A percentile compares a stretch with the other conserved stretches of the same genome.
Conservation (phyloP, 2,888 invertebrate species). For the Torymus aiolomorphi region DNA sequence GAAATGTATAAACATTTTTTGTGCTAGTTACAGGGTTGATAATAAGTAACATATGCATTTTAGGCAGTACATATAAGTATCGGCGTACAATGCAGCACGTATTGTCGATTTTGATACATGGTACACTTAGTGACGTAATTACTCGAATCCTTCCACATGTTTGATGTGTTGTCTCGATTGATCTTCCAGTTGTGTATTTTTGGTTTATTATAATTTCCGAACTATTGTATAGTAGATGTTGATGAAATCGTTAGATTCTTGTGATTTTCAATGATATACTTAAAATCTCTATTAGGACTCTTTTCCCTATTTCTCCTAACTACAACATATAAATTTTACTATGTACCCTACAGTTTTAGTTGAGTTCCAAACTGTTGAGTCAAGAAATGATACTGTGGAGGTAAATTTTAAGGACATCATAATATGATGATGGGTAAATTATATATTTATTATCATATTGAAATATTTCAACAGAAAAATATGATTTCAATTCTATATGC, state of each 20-base stretch:
- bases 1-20: conserved; percentile 14
- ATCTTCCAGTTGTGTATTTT: conserved; percentile 45
- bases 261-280: conserved; percentile 37
- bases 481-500: too few relatives aligned
- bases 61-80: conserved; percentile 17
- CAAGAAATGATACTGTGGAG: too few relatives aligned
- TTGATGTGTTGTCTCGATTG: conserved; percentile 46
- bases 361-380: too few relatives aligned
- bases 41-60: conserved; percentile 24
- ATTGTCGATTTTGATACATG: conserved; percentile 26
- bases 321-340: too few relatives aligned
- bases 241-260: conserved; percentile 43
- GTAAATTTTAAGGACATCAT: too few relatives aligned
- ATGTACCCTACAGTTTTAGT: too few relatives aligned
- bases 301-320: neutral
- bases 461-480: too few relatives aligned
- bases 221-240: conserved; percentile 31
- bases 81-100: neutral
- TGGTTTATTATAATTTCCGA: conserved; percentile 35
- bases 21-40: neutral
- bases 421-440: too few relatives aligned
- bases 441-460: too few relatives aligned
- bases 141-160: conserved; percentile 43
- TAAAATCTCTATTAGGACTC: neutral
- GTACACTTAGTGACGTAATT: conserved; percentile 33